Conservation (phyloP, 2,113 vertebrate species). For the Grallaria varia region DNA sequence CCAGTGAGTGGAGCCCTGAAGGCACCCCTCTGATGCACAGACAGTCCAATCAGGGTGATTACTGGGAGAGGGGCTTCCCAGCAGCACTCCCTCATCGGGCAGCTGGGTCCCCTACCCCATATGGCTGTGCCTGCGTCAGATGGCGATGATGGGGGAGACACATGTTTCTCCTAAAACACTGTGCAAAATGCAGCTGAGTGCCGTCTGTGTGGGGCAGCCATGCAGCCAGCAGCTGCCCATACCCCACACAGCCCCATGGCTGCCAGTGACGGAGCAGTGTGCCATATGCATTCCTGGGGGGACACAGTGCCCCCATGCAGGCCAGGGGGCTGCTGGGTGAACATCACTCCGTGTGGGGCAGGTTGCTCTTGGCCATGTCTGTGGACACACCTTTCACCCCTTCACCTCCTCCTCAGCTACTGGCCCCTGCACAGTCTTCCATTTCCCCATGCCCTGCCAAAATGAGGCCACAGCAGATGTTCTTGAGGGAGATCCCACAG, state of each 20-base stretch:
- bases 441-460: background rate
- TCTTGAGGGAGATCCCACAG: background rate
- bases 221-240: background rate
- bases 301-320: fast-evolving
- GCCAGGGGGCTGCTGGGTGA: background rate
- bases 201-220: fast-evolving
- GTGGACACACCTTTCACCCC: background rate
- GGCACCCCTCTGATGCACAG: fast-evolving
- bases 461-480: background rate
- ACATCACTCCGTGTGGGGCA: fast-evolving
- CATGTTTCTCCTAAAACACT: background rate
- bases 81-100: background rate
- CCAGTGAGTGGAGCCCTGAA: fast-evolving
- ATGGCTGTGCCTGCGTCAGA: background rate
- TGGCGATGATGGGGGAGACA: fast-evolving
- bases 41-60: fast-evolving
- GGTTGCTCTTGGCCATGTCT: background rate
- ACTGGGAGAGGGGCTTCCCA: background rate
- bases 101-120: fast-evolving
- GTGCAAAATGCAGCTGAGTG: background rate
- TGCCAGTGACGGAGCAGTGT: fast-evolving
- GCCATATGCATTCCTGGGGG: fast-evolving
- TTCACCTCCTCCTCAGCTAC: background rate
- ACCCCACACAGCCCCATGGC: background rate
- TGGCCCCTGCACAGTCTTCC: background rate